Conservation (phyloP, 2,888 invertebrate species). For the Clivina fossor region DNA sequence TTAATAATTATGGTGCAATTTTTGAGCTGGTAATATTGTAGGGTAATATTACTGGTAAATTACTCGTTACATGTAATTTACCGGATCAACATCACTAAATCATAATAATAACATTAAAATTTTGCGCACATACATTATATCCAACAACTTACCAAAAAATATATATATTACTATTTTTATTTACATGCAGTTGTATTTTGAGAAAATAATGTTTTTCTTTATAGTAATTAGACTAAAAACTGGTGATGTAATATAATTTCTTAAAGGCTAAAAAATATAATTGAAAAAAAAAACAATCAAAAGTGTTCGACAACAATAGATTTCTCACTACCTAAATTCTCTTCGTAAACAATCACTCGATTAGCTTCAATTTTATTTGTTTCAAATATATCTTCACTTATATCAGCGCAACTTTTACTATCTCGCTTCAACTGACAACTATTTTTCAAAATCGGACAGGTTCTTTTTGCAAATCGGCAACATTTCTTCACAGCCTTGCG, state of each 20-base stretch:
- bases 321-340: slow-evolving; percentile 29
- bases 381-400: slow-evolving; percentile 37
- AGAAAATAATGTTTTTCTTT: slow-evolving; percentile 16
- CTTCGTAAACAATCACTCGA: slow-evolving; percentile 11
- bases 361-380: slow-evolving; percentile 19
- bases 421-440: slow-evolving; percentile 46
- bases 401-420: slow-evolving; percentile 49
- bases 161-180: no score
- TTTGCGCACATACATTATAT: no score
- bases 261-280: slow-evolving; percentile 28
- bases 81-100: no score
- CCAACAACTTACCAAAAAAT: no score
- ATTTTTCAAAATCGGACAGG: slow-evolving; percentile 49
- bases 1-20: no score
- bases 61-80: no score
- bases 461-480: slow-evolving; percentile 51
- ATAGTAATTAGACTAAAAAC: slow-evolving; percentile 23
- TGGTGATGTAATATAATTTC: slow-evolving; percentile 29
- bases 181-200: slow-evolving; percentile 25
- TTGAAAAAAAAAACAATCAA: slow-evolving; percentile 30
- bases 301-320: slow-evolving; percentile 8
- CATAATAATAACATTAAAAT: no score
- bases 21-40: no score
- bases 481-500: slow-evolving; percentile 49
- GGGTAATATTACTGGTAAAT: no score